Evolutionary conservation across 2,888 invertebrate species (phyloP).

Genomic region (Cantharis lateralis): DNA sequence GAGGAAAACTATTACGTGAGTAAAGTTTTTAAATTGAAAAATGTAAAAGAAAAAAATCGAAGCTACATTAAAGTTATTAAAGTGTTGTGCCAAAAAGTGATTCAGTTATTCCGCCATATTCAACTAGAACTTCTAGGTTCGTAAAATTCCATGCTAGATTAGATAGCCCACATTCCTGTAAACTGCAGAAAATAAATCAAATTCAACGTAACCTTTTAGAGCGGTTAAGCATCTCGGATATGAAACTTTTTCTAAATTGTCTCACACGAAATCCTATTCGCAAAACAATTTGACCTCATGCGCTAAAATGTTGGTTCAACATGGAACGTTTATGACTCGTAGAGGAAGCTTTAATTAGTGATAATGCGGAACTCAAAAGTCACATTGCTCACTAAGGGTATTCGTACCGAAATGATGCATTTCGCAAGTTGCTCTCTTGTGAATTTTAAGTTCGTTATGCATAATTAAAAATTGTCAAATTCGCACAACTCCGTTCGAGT

Average conservation of each 20-base stretch:
- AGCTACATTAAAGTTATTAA: not conserved
- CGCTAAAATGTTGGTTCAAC: conserved; percentile 13
- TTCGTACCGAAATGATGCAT: not conserved
- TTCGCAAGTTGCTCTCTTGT: conserved; percentile 1
- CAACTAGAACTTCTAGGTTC: not conserved
- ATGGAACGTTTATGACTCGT: conserved; percentile 9
- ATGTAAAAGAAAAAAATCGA: not conserved
- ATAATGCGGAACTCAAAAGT: conserved; percentile 15
- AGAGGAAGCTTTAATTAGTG: conserved; percentile 14
- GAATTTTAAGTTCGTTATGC: conserved; percentile 2
- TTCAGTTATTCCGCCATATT: conserved; percentile 1
- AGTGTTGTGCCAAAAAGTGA: conserved; percentile 3
- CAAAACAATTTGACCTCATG: conserved; percentile 12
- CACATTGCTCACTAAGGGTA: conserved; percentile 6
- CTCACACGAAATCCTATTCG: conserved; percentile 1
- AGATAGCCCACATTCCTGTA: conserved; percentile 9
- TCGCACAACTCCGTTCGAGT: not conserved
- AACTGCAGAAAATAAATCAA: conserved; percentile 9
- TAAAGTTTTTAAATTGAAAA: not conserved
- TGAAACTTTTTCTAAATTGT: conserved; percentile 2
- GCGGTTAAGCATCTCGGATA: conserved; percentile 3
- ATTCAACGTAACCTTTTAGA: conserved; percentile 5
- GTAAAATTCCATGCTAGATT: conserved; percentile 7
- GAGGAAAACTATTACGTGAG: not conserved
- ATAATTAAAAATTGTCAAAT: conserved; percentile 6